phyloP scores from a whole-genome alignment of 2,797 vertebrate genomes.

The Tragopan temminckii region DNA sequence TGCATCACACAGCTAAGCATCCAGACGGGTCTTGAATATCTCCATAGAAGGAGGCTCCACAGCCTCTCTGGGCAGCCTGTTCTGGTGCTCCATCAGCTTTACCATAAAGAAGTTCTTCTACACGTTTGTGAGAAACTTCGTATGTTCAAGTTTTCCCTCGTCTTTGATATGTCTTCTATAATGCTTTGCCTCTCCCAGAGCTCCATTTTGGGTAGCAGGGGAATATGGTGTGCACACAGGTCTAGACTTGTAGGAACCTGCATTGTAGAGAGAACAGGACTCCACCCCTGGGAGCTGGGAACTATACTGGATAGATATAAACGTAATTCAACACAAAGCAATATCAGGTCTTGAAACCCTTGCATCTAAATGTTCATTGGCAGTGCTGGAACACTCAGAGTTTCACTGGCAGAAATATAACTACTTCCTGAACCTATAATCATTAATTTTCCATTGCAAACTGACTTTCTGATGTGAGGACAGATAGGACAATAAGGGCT shows the following conservation, averaged over 20 bases:
- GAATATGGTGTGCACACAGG: accelerated
- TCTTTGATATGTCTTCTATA: background rate
- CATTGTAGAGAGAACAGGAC: background rate
- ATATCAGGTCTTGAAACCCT: background rate
- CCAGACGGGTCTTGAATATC: too few relatives aligned
- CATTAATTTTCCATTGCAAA: background rate
- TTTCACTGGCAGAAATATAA: background rate
- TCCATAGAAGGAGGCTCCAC: too few relatives aligned
- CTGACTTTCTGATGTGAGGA: background rate
- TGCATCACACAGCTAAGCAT: too few relatives aligned
- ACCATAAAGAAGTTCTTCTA: too few relatives aligned
- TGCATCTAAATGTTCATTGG: background rate
- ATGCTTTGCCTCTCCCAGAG: background rate
- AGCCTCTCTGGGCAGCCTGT: too few relatives aligned
- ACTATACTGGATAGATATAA: background rate
- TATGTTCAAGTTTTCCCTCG: too few relatives aligned
- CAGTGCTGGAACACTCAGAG: background rate
- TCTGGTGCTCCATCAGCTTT: too few relatives aligned
- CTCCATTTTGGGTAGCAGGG: background rate
- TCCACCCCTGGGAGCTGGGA: background rate
- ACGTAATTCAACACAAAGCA: background rate
- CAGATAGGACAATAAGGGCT: background rate
- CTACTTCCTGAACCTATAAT: background rate
- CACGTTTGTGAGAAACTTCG: too few relatives aligned
- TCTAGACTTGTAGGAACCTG: background rate